Conservation (phyloP, 2,113 vertebrate species). For the Anarhynchus alexandrinus region DNA sequence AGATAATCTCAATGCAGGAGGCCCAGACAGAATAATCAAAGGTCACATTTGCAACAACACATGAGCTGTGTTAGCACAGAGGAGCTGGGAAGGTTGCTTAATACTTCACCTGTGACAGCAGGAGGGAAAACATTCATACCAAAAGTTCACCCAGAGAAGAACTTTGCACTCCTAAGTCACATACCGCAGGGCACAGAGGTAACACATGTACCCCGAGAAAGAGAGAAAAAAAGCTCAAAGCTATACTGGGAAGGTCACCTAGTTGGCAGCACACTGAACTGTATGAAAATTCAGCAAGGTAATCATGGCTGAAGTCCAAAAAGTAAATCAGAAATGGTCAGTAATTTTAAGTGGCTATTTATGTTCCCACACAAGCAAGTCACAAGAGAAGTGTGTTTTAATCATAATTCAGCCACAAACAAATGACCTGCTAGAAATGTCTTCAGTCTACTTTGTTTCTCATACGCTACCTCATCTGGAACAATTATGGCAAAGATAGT, state of each 20-base stretch:
- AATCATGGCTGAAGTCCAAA: not conserved
- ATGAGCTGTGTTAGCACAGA: not conserved
- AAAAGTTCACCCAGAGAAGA: not conserved
- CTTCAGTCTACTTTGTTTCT: not conserved
- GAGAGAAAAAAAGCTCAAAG: not conserved
- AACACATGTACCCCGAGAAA: not conserved
- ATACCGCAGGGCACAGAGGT: not conserved
- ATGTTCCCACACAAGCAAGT: not conserved
- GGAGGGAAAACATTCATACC: not conserved
- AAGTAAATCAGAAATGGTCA: not conserved
- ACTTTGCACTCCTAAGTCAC: slow-evolving; percentile 9
- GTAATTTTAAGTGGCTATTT: not conserved
- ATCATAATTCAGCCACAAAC: not conserved
- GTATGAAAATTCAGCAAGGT: not conserved
- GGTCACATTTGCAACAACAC: not conserved
- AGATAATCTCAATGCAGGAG: not conserved
- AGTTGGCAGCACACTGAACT: not conserved
- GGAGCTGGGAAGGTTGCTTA: not conserved
- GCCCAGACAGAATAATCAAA: not conserved
- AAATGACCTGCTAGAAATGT: not conserved
- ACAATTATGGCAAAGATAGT: not conserved
- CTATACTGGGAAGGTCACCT: not conserved
- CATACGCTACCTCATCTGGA: not conserved
- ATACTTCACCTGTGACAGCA: not conserved
- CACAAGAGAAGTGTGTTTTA: not conserved